These are phyloP conservation scores for Halcyon malimbica DNA, from an alignment of 2,113 vertebrate species.

Conservation along the genomic window DNA sequence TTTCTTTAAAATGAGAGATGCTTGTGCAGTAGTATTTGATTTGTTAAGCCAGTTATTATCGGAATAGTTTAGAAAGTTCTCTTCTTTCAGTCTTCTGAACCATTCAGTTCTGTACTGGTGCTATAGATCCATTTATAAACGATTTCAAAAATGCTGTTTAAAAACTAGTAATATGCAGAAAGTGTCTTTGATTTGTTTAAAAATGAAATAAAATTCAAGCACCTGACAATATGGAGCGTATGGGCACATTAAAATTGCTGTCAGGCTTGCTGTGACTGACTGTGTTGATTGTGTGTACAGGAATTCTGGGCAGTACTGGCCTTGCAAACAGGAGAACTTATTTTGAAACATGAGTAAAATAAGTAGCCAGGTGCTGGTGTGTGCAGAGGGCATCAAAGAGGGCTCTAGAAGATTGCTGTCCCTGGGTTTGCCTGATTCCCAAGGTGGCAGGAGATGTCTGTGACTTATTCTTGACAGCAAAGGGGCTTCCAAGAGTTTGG, in stretches of 20 bases:
- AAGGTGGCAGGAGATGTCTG: not conserved
- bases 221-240: not conserved
- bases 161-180: not conserved
- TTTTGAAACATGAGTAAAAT: not conserved
- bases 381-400: not conserved
- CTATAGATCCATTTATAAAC: not conserved
- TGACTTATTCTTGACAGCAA: not conserved
- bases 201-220: not conserved
- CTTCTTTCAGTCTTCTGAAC: not conserved
- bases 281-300: accelerated
- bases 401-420: not conserved
- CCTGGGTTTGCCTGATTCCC: not conserved
- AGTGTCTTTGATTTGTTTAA: not conserved
- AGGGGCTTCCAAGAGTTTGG: not conserved
- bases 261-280: not conserved
- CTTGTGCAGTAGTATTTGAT: not conserved
- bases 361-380: not conserved
- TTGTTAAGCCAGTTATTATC: not conserved
- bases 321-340: not conserved
- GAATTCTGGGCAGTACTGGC: not conserved
- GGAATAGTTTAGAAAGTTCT: not conserved
- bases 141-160: not conserved
- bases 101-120: not conserved
- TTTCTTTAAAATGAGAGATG: not conserved
- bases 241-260: not conserved